phyloP scores from a whole-genome alignment of 2,797 vertebrate genomes.

The Threskiornis aethiopicus region DNA sequence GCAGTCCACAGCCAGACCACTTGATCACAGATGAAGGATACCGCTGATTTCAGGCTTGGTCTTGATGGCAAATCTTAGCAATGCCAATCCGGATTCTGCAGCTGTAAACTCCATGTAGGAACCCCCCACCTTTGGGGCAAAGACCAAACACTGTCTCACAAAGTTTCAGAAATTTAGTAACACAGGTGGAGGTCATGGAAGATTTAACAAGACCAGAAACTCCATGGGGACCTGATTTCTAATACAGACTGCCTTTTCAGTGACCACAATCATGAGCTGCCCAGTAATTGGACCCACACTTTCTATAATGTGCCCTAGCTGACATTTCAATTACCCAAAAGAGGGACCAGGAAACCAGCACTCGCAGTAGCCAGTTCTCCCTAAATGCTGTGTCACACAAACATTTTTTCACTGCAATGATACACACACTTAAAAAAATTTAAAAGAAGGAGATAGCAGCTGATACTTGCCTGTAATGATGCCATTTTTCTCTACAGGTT shows the following conservation, averaged over 20 bases:
- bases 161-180: not conserved
- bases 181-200: not conserved
- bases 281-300: not conserved
- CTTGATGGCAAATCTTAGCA: slow-evolving; percentile 21
- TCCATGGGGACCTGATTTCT: not conserved
- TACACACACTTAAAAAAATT: not conserved
- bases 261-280: not conserved
- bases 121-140: not conserved
- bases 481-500: slow-evolving; percentile 92
- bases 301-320: not conserved
- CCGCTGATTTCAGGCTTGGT: not conserved
- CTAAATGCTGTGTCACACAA: not conserved
- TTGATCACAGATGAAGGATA: slow-evolving; percentile 15
- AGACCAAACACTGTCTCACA: not conserved
- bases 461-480: slow-evolving; percentile 84
- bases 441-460: not conserved
- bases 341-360: not conserved
- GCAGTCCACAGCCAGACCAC: slow-evolving; percentile 14
- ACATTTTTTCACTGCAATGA: not conserved
- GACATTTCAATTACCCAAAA: slow-evolving; percentile 13
- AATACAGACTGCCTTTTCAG: not conserved
- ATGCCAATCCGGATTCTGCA: not conserved
- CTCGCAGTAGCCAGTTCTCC: not conserved
- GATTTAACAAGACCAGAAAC: not conserved
- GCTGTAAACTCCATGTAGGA: not conserved